phyloP scores from a whole-genome alignment of 2,888 invertebrate species.

The Geotrupes spiniger region DNA sequence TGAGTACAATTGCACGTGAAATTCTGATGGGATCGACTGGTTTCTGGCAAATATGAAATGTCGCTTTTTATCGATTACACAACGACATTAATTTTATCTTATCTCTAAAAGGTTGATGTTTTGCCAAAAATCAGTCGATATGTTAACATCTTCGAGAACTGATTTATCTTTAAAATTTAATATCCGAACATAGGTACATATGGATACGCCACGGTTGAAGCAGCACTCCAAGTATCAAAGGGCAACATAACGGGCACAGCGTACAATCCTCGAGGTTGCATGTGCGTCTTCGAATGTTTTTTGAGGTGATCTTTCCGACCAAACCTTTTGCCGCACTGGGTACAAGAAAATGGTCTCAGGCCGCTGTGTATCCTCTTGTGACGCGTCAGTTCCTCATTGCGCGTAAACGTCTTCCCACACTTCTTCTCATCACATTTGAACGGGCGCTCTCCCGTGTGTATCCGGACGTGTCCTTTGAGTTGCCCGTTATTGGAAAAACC shows the following conservation, averaged over 20 bases:
- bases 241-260: conserved; percentile 49
- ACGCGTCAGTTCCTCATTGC: conserved; percentile 89
- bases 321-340: conserved; percentile 87
- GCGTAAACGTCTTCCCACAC: conserved; percentile 86
- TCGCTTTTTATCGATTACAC: too few relatives aligned
- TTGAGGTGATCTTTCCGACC: conserved; percentile 92
- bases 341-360: conserved; percentile 80
- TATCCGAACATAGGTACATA: conserved; percentile 31
- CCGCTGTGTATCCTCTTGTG: conserved; percentile 89
- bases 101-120: too few relatives aligned
- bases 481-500: conserved; percentile 95
- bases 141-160: too few relatives aligned
- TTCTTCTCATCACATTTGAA: conserved; percentile 82
- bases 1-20: too few relatives aligned
- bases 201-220: conserved; percentile 27
- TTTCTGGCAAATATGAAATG: too few relatives aligned
- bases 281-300: conserved; percentile 87
- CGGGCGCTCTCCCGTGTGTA: conserved; percentile 86
- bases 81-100: too few relatives aligned
- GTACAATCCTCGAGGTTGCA: conserved; percentile 55
- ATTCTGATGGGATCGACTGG: too few relatives aligned
- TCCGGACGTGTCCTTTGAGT: conserved; percentile 85
- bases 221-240: conserved; percentile 43
- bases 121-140: too few relatives aligned
- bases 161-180: too few relatives aligned